Conservation (phyloP, 2,888 invertebrate genomes). For the Oxystoma pomonae region DNA sequence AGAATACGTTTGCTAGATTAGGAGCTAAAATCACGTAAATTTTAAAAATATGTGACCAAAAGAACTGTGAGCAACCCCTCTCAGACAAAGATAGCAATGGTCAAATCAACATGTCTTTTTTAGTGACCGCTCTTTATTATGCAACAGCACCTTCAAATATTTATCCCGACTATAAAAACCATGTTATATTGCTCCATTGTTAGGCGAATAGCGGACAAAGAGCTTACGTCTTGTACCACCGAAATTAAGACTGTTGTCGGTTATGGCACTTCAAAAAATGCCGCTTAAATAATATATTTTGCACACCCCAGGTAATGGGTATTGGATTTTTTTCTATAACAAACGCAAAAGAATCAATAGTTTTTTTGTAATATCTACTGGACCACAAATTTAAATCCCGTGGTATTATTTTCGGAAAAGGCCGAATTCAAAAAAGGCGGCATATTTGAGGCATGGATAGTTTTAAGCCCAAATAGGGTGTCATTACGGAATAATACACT, state of each 20-base stretch:
- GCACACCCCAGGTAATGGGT: neutral
- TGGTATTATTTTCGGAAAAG: neutral
- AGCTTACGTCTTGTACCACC: neutral
- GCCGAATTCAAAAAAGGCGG: neutral
- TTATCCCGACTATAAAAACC: neutral
- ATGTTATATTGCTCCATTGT: neutral
- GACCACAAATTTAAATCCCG: slow-evolving; percentile 24
- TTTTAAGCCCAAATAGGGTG: neutral
- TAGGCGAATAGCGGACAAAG: neutral
- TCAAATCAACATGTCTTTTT: too few species aligned
- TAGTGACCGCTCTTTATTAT: neutral
- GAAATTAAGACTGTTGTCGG: neutral
- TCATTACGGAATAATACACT: neutral
- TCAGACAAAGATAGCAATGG: too few species aligned
- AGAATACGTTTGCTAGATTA: too few species aligned
- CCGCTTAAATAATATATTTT: neutral
- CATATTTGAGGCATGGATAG: neutral
- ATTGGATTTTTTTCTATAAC: too few species aligned
- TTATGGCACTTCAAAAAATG: neutral
- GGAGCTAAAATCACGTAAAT: too few species aligned
- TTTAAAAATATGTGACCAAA: too few species aligned
- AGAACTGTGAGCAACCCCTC: too few species aligned
- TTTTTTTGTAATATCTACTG: slow-evolving; percentile 10
- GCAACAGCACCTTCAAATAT: neutral
- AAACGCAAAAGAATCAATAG: neutral